Percentiles rank a stretch among this genome's conserved stretches.
Conservation (phyloP, 2,797 vertebrate species). For the Cyclopterus lumpus region DNA sequence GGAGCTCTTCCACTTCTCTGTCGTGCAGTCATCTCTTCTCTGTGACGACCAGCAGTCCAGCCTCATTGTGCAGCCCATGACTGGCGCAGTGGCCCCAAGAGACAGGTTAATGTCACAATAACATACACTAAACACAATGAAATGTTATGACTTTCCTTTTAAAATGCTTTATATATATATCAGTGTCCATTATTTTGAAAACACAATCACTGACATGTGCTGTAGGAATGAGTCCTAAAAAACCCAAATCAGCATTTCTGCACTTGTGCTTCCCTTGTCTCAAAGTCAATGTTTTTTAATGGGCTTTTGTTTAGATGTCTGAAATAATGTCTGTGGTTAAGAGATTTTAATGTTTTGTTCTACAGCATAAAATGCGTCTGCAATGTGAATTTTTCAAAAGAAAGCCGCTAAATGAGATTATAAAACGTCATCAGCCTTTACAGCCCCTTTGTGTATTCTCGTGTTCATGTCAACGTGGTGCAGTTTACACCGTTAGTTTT, state of each 20-base stretch:
- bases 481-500: not conserved
- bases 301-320: not conserved
- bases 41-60: slow-evolving; percentile 81
- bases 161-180: not conserved
- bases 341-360: not conserved
- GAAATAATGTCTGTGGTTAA: not conserved
- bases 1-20: slow-evolving; percentile 82
- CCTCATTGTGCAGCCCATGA: slow-evolving; percentile 83
- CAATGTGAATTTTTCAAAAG: too few relatives aligned
- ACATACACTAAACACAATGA: not conserved
- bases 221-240: too few relatives aligned
- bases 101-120: slow-evolving; percentile 80
- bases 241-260: not conserved
- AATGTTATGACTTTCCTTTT: not conserved
- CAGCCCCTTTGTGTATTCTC: too few relatives aligned
- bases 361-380: too few relatives aligned
- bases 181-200: slow-evolving; percentile 42
- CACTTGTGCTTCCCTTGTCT: too few relatives aligned
- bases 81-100: slow-evolving; percentile 81
- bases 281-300: not conserved
- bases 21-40: slow-evolving; percentile 83
- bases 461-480: not conserved
- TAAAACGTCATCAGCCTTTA: too few relatives aligned
- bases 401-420: not conserved
- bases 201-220: not conserved